Percentiles rank a stretch among this genome's conserved stretches.
phyloP scores from a whole-genome alignment of 2,888 invertebrate species.

The Dasypogon diadema region DNA sequence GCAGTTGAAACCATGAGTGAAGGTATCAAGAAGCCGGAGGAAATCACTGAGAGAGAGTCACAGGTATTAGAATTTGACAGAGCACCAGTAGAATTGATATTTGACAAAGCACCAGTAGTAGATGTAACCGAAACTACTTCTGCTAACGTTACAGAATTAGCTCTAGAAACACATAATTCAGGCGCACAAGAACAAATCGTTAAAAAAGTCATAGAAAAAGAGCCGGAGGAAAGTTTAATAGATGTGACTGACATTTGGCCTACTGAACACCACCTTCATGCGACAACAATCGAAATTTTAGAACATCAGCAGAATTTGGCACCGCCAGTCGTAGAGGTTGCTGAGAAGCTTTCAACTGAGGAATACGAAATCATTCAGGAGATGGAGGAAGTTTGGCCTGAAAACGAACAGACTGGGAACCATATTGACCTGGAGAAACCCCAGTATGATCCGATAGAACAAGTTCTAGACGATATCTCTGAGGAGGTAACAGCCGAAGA shows the following conservation, averaged over 20 bases:
- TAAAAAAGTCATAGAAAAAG: constrained; percentile 46
- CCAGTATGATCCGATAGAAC: constrained; percentile 63
- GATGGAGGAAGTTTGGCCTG: constrained; percentile 63
- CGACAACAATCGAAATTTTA: constrained; percentile 65
- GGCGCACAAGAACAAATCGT: constrained; percentile 23
- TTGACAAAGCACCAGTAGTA: constrained; percentile 66
- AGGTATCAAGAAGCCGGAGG: background rate
- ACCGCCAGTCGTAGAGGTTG: constrained; percentile 54
- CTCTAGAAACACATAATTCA: constrained; percentile 53
- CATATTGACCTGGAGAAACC: constrained; percentile 63
- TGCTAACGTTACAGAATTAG: constrained; percentile 56
- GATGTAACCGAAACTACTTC: constrained; percentile 58
- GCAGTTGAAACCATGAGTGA: background rate
- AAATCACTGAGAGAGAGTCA: constrained; percentile 54
- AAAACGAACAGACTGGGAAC: constrained; percentile 64
- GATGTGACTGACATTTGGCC: constrained; percentile 67
- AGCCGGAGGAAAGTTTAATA: constrained; percentile 48
- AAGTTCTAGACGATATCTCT: constrained; percentile 5
- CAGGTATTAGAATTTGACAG: constrained; percentile 69
- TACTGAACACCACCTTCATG: constrained; percentile 63
- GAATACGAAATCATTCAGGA: constrained; percentile 55
- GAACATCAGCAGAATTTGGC: constrained; percentile 59
- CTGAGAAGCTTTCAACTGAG: constrained; percentile 13
- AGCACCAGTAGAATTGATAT: constrained; percentile 68
- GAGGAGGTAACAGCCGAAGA: background rate